phyloP scores from a whole-genome alignment of 1,140 invertebrate genomes.

The Batillaria attramentaria region DNA sequence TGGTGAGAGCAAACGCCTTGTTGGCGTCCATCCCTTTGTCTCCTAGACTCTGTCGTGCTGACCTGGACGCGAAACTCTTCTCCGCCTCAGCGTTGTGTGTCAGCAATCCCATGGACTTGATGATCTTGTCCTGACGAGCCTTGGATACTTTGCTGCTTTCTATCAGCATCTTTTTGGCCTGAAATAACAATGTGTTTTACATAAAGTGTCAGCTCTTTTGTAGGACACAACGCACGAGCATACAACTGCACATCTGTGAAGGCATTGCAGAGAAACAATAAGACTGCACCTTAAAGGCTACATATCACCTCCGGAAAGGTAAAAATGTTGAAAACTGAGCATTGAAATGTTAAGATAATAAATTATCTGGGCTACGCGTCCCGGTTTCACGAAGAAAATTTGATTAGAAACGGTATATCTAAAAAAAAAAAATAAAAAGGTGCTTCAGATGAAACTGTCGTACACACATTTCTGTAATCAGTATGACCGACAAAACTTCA shows the following conservation, averaged over 20 bases:
- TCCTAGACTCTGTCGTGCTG: not conserved
- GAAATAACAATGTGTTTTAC: not conserved
- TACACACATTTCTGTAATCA: not conserved
- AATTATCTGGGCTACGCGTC: too few species aligned
- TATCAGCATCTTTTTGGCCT: not conserved
- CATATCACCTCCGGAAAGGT: too few species aligned
- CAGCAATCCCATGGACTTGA: not conserved
- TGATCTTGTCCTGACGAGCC: not conserved
- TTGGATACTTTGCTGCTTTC: not conserved
- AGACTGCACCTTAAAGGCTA: not conserved
- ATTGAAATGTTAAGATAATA: too few species aligned
- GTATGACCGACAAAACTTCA: not conserved
- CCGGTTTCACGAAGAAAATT: not conserved
- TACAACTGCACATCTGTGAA: not conserved
- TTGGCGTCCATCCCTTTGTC: not conserved
- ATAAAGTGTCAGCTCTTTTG: not conserved
- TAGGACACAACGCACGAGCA: too few species aligned
- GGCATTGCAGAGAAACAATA: not conserved
- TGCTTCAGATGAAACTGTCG: not conserved
- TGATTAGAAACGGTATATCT: not conserved
- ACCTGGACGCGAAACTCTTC: constrained; percentile 9
- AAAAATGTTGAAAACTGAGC: not conserved
- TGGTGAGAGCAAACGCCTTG: not conserved
- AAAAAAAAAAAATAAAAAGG: not conserved
- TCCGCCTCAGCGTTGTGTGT: not conserved